Percentiles rank a stretch among this genome's conserved stretches.
Evolutionary conservation across 2,113 vertebrate genomes (phyloP).

Genomic region (Ictidomys tridecemlineatus): DNA sequence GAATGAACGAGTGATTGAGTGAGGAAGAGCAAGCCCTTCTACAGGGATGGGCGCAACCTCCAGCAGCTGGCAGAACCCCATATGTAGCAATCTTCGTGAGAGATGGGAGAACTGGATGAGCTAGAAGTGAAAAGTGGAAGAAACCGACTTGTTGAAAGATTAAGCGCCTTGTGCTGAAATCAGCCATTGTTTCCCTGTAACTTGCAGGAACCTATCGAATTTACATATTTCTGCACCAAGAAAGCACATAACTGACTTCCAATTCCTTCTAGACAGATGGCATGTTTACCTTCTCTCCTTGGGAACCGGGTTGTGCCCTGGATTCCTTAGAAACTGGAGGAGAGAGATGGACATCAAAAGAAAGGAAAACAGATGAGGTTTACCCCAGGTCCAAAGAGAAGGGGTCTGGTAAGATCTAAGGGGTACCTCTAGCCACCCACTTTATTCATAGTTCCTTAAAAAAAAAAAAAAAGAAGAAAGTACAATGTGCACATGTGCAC

Average conservation of each 20-base stretch:
- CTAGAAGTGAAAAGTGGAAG: slow-evolving; percentile 50
- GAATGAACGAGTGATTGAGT: background rate
- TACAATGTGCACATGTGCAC: background rate
- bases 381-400: background rate
- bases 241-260: slow-evolving; percentile 57
- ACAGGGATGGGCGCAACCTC: background rate
- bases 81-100: slow-evolving; percentile 32
- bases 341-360: background rate
- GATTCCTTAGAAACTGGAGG: background rate
- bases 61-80: background rate
- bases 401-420: slow-evolving; percentile 1
- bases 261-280: slow-evolving; percentile 31
- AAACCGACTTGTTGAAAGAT: slow-evolving; percentile 43
- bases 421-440: background rate
- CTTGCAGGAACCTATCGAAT: slow-evolving; percentile 32
- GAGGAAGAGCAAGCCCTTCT: background rate
- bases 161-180: slow-evolving; percentile 28
- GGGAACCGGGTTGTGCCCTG: background rate
- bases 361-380: background rate
- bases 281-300: background rate
- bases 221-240: slow-evolving; percentile 55
- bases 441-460: background rate
- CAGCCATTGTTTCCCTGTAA: slow-evolving; percentile 37
- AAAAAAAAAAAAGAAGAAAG: background rate
- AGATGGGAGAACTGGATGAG: slow-evolving; percentile 46